Evolutionary conservation across 2,888 invertebrate species (phyloP).

Genomic region (Trachelus troglodyta): DNA sequence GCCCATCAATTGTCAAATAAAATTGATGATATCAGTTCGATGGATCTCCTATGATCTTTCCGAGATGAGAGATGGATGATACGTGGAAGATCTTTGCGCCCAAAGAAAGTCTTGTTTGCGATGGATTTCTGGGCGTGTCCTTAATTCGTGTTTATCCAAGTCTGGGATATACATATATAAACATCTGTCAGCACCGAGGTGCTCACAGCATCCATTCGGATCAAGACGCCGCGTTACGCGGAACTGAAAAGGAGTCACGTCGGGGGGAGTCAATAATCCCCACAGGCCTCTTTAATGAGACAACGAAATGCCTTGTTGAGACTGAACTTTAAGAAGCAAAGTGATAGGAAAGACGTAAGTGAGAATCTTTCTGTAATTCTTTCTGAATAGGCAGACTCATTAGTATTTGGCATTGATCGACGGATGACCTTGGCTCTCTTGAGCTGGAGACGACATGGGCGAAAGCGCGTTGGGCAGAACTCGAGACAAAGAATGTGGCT

Average conservation of each 20-base stretch:
- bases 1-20: not conserved
- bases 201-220: not conserved
- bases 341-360: not conserved
- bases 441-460: not conserved
- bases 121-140: no score
- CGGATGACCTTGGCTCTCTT: not conserved
- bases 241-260: constrained; percentile 20
- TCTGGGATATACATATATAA: not conserved
- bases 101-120: no score
- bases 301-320: not conserved
- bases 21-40: no score
- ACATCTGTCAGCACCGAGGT: not conserved
- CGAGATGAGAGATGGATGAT: no score
- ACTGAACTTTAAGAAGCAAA: not conserved
- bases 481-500: not conserved
- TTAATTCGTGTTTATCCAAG: no score
- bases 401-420: not conserved
- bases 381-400: not conserved
- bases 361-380: not conserved
- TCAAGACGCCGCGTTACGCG: not conserved
- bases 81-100: no score
- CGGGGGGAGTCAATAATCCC: not conserved
- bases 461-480: not conserved
- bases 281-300: not conserved
- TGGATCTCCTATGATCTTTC: no score